phyloP scores from a whole-genome alignment of 1,140 invertebrate species.

The Ditylenchus dipsaci region DNA sequence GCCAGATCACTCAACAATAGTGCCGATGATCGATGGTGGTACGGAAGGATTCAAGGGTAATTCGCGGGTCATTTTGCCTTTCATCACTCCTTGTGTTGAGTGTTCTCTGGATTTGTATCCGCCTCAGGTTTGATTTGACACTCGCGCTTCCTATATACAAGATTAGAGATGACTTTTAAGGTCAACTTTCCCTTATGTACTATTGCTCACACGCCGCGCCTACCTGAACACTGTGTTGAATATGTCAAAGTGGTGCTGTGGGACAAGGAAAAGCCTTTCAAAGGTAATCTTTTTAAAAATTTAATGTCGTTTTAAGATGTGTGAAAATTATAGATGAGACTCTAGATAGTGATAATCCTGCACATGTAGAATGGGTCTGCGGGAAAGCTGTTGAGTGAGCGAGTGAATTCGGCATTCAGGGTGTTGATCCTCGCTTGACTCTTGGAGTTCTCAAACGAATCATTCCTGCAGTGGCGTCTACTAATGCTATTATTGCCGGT shows the following conservation, averaged over 20 bases:
- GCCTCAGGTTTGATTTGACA: constrained; percentile 69
- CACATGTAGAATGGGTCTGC: constrained; percentile 87
- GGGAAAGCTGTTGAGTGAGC: constrained; percentile 85
- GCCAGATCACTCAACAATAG: constrained; percentile 74
- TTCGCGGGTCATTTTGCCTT: constrained; percentile 85
- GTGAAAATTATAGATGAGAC: background rate
- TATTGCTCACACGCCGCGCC: constrained; percentile 91
- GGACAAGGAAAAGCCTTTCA: constrained; percentile 92
- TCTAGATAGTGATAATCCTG: constrained; percentile 57
- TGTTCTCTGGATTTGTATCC: constrained; percentile 95
- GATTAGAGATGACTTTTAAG: constrained; percentile 59
- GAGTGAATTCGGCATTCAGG: constrained; percentile 78
- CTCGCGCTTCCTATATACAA: background rate
- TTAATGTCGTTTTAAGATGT: background rate
- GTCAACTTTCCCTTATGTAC: constrained; percentile 95
- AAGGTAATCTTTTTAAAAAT: constrained; percentile 57
- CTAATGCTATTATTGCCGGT: constrained; percentile 91
- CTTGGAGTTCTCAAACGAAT: constrained; percentile 97
- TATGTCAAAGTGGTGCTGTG: constrained; percentile 92
- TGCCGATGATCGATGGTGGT: constrained; percentile 92
- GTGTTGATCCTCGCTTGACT: constrained; percentile 84
- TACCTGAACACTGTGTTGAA: constrained; percentile 98
- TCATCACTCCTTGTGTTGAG: constrained; percentile 88
- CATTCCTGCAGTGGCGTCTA: constrained; percentile 96
- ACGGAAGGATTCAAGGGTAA: constrained; percentile 98